Percentiles rank a stretch among this genome's conserved stretches.
Evolutionary conservation across 2,113 vertebrate species (phyloP).

Genomic region (Phaetusa simplex): DNA sequence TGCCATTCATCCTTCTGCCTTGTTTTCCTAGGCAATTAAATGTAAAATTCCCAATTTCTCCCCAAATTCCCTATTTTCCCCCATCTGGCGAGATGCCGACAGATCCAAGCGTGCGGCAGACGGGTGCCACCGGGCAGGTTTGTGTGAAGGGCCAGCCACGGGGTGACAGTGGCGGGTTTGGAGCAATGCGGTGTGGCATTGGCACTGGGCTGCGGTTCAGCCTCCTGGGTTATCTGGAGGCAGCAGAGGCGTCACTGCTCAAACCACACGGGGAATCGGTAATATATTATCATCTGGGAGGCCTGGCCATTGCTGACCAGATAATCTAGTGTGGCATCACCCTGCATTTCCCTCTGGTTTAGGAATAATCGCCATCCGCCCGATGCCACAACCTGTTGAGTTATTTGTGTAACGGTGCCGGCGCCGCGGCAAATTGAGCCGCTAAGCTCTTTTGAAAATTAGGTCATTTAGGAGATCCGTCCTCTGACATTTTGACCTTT

Average conservation of each 20-base stretch:
- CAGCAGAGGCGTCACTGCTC: accelerated
- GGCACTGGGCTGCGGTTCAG: not conserved
- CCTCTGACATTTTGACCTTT: conserved; percentile 52
- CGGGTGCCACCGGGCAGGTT: too few relatives aligned
- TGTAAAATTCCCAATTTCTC: not conserved
- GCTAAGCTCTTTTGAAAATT: conserved; percentile 67
- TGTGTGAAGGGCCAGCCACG: not conserved
- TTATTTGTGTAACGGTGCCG: not conserved
- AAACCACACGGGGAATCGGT: accelerated
- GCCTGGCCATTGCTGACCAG: not conserved
- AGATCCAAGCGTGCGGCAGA: not conserved
- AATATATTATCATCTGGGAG: not conserved
- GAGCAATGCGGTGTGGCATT: not conserved
- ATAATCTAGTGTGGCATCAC: not conserved
- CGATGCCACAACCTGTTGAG: not conserved
- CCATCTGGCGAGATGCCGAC: not conserved
- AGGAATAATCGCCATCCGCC: not conserved
- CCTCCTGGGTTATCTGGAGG: not conserved
- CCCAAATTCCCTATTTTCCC: not conserved
- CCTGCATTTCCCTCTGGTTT: not conserved
- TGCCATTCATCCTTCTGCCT: not conserved
- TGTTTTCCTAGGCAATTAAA: not conserved
- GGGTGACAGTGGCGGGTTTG: not conserved
- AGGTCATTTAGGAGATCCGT: conserved; percentile 66
- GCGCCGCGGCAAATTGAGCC: not conserved